A percentile compares a stretch with the other conserved stretches of the same genome.
phyloP scores from a whole-genome alignment of 2,888 invertebrate species.

The Phaonia tiefii region DNA sequence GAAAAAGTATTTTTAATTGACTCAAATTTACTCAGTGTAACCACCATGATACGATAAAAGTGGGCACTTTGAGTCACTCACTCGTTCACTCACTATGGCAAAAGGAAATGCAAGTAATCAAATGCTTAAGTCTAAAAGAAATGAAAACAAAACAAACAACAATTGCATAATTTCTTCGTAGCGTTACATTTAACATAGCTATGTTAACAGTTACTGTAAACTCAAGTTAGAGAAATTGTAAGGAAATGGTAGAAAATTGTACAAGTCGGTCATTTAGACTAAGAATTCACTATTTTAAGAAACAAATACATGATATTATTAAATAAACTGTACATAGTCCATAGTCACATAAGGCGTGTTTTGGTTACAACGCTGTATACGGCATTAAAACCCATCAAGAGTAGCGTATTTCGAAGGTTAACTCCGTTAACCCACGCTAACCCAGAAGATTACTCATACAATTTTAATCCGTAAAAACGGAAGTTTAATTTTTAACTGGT shows the following conservation, averaged over 20 bases:
- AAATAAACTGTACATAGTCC: no score
- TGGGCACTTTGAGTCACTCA: neutral
- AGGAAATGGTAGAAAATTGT: neutral
- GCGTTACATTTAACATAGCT: slow-evolving; percentile 34
- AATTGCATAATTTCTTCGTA: slow-evolving; percentile 52
- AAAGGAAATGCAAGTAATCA: neutral
- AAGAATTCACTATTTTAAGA: no score
- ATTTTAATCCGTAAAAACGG: no score
- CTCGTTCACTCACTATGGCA: slow-evolving; percentile 4
- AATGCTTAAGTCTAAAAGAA: neutral
- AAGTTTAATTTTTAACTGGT: no score
- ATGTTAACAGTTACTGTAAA: slow-evolving; percentile 39
- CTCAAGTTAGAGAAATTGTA: neutral
- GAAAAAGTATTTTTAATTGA: neutral
- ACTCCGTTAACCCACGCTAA: no score
- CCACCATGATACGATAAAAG: slow-evolving; percentile 12
- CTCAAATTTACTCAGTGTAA: neutral
- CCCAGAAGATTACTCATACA: no score
- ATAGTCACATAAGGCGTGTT: no score
- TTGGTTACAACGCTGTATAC: no score
- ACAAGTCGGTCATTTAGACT: no score
- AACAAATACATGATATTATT: no score
- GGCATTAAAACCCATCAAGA: no score
- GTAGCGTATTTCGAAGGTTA: no score
- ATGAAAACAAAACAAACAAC: slow-evolving; percentile 16